Percentiles rank a stretch among this genome's conserved stretches.
These are phyloP conservation scores for Subacronicta megacephala DNA, from an alignment of 2,888 invertebrate genomes.

Conservation along the genomic window DNA sequence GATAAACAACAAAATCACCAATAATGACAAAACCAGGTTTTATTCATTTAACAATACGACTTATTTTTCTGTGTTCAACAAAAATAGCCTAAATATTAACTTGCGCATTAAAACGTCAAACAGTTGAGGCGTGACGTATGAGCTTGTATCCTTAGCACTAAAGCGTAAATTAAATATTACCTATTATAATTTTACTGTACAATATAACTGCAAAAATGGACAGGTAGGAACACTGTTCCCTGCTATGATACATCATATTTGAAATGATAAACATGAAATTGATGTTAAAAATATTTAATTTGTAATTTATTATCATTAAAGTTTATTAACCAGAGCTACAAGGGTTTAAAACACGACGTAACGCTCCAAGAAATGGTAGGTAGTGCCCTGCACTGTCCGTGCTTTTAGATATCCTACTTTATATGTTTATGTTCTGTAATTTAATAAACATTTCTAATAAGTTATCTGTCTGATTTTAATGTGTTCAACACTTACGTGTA, in stretches of 20 bases:
- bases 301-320: no score
- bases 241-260: neutral
- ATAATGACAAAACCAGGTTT: slow-evolving; percentile 49
- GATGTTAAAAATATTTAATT: neutral
- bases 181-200: slow-evolving; percentile 30
- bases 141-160: slow-evolving; percentile 53
- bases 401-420: no score
- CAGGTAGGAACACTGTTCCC: slow-evolving; percentile 28
- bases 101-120: slow-evolving; percentile 55
- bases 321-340: no score
- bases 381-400: no score
- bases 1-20: slow-evolving; percentile 20
- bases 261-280: neutral
- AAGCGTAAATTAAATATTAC: slow-evolving; percentile 34
- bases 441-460: no score
- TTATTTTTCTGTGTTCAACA: slow-evolving; percentile 44
- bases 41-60: slow-evolving; percentile 34
- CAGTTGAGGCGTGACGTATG: slow-evolving; percentile 58
- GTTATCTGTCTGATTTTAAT: no score
- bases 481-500: no score
- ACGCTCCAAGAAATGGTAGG: no score
- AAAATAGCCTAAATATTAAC: slow-evolving; percentile 45
- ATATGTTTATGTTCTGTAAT: no score
- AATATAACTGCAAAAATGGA: slow-evolving; percentile 49
- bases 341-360: no score